Evolutionary conservation across 2,797 vertebrate genomes (phyloP).

Genomic region (Potorous gilbertii): DNA sequence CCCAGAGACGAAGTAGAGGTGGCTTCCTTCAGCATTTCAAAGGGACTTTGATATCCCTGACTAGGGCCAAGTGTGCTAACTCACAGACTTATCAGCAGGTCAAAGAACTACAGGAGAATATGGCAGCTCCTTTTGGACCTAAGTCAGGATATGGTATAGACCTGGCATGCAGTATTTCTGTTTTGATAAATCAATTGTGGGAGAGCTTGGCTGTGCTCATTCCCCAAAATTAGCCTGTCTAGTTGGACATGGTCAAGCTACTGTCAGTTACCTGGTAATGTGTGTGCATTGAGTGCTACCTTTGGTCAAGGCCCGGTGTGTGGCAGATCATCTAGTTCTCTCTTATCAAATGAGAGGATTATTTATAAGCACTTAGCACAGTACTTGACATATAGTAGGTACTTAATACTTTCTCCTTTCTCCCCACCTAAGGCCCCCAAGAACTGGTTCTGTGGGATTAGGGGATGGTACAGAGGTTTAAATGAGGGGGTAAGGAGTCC

Average conservation of each 20-base stretch:
- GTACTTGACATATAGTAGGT: neutral
- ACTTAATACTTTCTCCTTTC: neutral
- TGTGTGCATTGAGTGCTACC: neutral
- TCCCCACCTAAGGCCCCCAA: neutral
- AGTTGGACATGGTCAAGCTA: neutral
- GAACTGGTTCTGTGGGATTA: neutral
- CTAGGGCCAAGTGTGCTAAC: neutral
- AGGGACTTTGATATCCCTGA: neutral
- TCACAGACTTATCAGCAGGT: neutral
- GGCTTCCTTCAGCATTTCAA: no score
- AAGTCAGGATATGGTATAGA: neutral
- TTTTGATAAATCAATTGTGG: neutral
- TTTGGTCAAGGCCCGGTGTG: neutral
- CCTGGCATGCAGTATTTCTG: neutral
- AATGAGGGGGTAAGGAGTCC: neutral
- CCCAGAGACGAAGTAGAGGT: neutral
- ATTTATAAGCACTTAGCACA: neutral
- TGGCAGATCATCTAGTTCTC: neutral
- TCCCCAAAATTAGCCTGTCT: neutral
- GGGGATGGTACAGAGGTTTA: neutral
- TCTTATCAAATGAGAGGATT: neutral
- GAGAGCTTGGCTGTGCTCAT: neutral
- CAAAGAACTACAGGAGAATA: neutral
- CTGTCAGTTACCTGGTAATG: neutral
- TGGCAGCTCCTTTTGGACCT: neutral